A percentile compares a stretch with the other conserved stretches of the same genome.
These are phyloP conservation scores for Leptinotarsa juncta DNA, from an alignment of 2,888 invertebrate genomes.

Conservation along the genomic window DNA sequence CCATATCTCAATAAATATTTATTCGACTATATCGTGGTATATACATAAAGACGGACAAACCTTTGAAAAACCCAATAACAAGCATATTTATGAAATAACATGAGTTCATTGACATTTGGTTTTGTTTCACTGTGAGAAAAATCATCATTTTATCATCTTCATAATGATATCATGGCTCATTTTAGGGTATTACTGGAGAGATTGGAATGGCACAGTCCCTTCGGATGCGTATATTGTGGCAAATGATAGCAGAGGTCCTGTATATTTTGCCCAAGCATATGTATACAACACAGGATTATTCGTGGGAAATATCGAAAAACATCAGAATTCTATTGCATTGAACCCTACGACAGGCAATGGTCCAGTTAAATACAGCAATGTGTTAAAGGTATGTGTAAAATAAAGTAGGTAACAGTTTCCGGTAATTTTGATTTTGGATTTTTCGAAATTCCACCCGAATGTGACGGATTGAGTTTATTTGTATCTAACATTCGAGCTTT, in stretches of 20 bases:
- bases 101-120: too few relatives aligned
- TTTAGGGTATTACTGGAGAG: constrained; percentile 2
- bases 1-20: too few relatives aligned
- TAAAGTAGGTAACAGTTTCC: too few relatives aligned
- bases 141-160: background rate
- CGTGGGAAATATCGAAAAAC: background rate
- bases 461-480: too few relatives aligned
- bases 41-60: too few relatives aligned
- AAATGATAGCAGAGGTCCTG: background rate
- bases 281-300: constrained; percentile 8
- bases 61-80: too few relatives aligned
- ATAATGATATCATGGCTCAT: background rate
- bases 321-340: background rate
- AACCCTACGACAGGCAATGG: constrained; percentile 3
- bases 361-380: constrained; percentile 11
- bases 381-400: background rate
- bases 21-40: too few relatives aligned
- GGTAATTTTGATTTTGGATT: too few relatives aligned
- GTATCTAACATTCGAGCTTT: too few relatives aligned
- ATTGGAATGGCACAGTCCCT: background rate
- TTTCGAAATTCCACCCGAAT: too few relatives aligned
- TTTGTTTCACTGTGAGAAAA: background rate
- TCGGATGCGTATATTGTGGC: background rate
- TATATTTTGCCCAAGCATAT: background rate
- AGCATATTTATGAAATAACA: too few relatives aligned